Base-by-base conservation (phyloP, 2,888 invertebrate species). In the Pelosia muscerda region DNA sequence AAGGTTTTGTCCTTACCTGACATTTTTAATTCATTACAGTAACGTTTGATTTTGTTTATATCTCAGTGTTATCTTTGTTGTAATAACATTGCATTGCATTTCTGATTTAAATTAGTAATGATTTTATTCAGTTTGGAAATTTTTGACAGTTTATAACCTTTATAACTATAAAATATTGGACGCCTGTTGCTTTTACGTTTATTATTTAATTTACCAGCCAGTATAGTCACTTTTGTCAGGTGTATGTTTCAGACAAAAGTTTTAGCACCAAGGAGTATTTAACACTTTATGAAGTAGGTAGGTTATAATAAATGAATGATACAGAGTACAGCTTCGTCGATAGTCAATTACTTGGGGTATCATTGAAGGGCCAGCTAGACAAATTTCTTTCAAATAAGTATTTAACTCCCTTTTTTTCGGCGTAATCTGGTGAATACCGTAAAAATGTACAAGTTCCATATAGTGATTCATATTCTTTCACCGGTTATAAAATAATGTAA, bases 1-100 rank as follows among this genome's bases (percentile, higher is more conserved):
- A 68, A 62, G 66, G 59, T 71, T 64, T 68, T 53, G 56, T 71
- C 63, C 78, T 81, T 80, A 92, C 92, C 90, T 85, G 92, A 90
- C 92, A 93, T 92, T 81, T 86, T 85, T 85, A 80, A 84, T 82
- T 86, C 89, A 90, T 91, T 82, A 88, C 88, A 88, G 66, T 61
- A 82, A 79, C 80, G 79, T 81, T 78, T 83, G 66, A 70, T 77
- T 81, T 70, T 73, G 67, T 74, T 81, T 76, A 74, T 76, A 71
- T 65, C 65, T 74, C 72, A 72, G 76, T 76, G 73, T 77, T 80
- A 81, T 77, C 71, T 84, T 81, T 79, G 77, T 75, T 81, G 74
- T 76, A 74, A 69, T 74, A 80, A 76, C 63, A 80, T 84, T 85
- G 79, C 82, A 89, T 89, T 88, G 86, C 87, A 88, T 89, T 88